phyloP scores from a whole-genome alignment of 2,888 invertebrate genomes.

The Callosobruchus maculatus region DNA sequence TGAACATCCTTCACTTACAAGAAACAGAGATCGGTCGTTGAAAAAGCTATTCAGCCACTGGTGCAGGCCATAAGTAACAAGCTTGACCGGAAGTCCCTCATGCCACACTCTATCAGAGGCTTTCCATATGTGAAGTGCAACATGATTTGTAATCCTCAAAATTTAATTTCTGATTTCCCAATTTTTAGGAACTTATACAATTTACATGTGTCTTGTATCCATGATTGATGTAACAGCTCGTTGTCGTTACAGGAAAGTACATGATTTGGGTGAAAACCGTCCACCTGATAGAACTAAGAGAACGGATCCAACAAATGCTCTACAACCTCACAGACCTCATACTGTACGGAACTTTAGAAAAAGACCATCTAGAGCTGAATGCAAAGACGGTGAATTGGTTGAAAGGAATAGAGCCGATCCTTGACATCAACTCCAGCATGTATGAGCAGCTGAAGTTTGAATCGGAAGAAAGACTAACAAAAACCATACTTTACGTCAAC shows the following conservation, averaged over 20 bases:
- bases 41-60: no score
- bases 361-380: constrained; percentile 75
- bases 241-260: constrained; percentile 47
- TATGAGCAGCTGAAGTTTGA: constrained; percentile 80
- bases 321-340: constrained; percentile 66
- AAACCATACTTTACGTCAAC: constrained; percentile 66
- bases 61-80: no score
- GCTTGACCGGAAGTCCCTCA: no score
- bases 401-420: constrained; percentile 72
- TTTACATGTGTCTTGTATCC: no score
- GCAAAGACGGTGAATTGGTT: constrained; percentile 83
- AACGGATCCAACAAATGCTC: constrained; percentile 66
- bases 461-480: constrained; percentile 76
- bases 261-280: constrained; percentile 75
- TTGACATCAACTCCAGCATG: constrained; percentile 73
- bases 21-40: no score
- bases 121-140: no score
- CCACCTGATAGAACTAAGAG: constrained; percentile 64
- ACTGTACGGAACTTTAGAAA: constrained; percentile 70
- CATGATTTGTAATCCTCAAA: no score
- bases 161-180: no score
- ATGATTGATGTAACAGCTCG: background rate
- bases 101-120: no score
- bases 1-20: no score
- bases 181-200: no score